Evolutionary conservation across 2,113 vertebrate species (phyloP), one percentile per base, ranked within the genome.

Genomic region (Mesocricetus auratus): DNA sequence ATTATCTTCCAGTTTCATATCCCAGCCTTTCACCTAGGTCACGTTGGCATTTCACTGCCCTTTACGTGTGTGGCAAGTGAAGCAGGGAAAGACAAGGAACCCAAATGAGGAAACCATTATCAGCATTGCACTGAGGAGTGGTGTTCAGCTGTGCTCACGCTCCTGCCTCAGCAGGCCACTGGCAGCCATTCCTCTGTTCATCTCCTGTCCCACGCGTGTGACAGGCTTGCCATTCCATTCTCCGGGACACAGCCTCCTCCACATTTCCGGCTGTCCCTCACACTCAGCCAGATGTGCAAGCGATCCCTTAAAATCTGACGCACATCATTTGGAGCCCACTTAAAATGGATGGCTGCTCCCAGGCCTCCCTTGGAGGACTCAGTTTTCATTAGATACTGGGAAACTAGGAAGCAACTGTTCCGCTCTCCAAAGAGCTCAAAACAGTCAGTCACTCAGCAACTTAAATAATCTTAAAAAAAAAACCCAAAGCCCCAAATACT

Each of bases 1-100:
- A 56, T 92, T 87, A 85, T 90, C 79, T 95, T 94, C 96, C 60
- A 95, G 58, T 90, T 96, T 95, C 78, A 0, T 58, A 89, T 94
- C 83, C 31, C 79, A 45, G 64, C 53, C 45, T 93, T 94, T 95
- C 94, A 71, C 36, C 36, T 62, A 36, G 42, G 50, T 71, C 92
- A 92, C 22, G 53, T 21, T 97, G 96, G 87, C 92, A 97, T 97
- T 97, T 97, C 58, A 11, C 50, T 95, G 94, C 92, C 95, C 94
- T 97, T 97, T 97, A 68, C 88, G 19, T 73, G 62, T 85, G 75
- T 93, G 90, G 92, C 93, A 94, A 95, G 83, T 91, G 89, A 96
- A 93, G 91, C 22, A 68, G 56, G 29, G 47, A 86, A 90, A 97
- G 81, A 95, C 91, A 97, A 96, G 53, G 74, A 85, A 56, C 66